Evolutionary conservation across 2,888 invertebrate genomes (phyloP).

Genomic region (Plebejus anna): DNA sequence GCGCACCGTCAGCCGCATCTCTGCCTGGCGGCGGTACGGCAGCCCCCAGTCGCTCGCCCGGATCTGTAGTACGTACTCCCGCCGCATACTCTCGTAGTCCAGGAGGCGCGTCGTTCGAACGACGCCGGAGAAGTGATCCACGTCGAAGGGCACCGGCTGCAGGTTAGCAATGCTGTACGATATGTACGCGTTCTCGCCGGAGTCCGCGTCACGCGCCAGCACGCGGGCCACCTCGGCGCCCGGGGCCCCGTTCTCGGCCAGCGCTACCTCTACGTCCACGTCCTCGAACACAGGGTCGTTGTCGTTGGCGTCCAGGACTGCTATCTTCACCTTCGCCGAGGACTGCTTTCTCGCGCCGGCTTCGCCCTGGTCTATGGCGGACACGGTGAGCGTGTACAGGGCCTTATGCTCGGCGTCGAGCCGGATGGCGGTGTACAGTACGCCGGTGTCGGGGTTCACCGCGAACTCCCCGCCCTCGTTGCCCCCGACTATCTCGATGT

Average conservation of each 20-base stretch:
- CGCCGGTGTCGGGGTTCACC: conserved; percentile 92
- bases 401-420: conserved; percentile 92
- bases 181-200: conserved; percentile 96
- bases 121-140: conserved; percentile 95
- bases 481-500: conserved; percentile 93
- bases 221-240: conserved; percentile 92
- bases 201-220: conserved; percentile 92
- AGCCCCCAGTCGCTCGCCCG: conserved; percentile 97
- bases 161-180: conserved; percentile 96
- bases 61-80: conserved; percentile 89
- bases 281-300: conserved; percentile 94
- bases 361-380: conserved; percentile 93
- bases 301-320: conserved; percentile 95
- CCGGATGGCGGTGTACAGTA: conserved; percentile 89
- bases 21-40: conserved; percentile 94
- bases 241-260: conserved; percentile 93
- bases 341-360: conserved; percentile 91
- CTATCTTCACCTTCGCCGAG: conserved; percentile 93
- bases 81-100: conserved; percentile 94
- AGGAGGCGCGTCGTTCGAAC: conserved; percentile 90
- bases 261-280: conserved; percentile 83
- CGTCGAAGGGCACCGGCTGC: conserved; percentile 95
- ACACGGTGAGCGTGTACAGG: conserved; percentile 92
- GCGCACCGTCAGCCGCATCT: conserved; percentile 89
- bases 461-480: conserved; percentile 94